Percentiles rank a stretch among this genome's conserved stretches.
phyloP scores from a whole-genome alignment of 2,888 invertebrate species.

The Hemicrepidius hirtus region DNA sequence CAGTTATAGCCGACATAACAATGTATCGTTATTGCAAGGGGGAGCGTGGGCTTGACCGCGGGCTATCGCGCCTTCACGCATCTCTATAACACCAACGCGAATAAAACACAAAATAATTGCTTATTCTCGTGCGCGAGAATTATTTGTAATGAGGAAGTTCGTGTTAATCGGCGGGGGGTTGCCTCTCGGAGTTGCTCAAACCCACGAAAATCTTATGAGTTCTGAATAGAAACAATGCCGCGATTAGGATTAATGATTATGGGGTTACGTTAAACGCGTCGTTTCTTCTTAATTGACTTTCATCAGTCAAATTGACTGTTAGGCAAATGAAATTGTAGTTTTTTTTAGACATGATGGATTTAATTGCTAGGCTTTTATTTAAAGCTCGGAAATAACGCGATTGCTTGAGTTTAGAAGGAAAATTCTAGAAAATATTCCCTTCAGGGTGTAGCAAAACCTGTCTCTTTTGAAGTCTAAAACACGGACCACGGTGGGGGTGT shows the following conservation, averaged over 20 bases:
- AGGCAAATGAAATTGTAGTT: constrained; percentile 30
- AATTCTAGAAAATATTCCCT: too few relatives aligned
- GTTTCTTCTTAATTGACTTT: constrained; percentile 42
- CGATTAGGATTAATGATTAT: constrained; percentile 53
- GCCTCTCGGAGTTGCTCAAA: constrained; percentile 5
- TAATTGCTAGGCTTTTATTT: not conserved
- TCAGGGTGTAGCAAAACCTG: too few relatives aligned
- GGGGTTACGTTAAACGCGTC: constrained; percentile 56
- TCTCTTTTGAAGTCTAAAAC: too few relatives aligned
- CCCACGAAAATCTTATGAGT: constrained; percentile 40
- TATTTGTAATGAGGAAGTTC: constrained; percentile 62
- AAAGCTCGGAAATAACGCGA: too few relatives aligned
- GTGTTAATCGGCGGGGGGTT: constrained; percentile 55
- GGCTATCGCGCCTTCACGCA: constrained; percentile 57
- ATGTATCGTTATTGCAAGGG: constrained; percentile 39
- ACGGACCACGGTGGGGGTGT: too few relatives aligned
- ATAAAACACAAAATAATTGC: constrained; percentile 60
- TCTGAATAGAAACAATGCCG: constrained; percentile 29
- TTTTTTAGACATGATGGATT: constrained; percentile 28
- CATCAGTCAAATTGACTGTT: constrained; percentile 42
- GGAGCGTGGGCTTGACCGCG: constrained; percentile 55
- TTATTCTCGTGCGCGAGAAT: constrained; percentile 59
- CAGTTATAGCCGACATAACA: constrained; percentile 36
- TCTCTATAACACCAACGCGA: constrained; percentile 56
- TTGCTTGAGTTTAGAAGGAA: too few relatives aligned